Evolutionary conservation across 2,888 invertebrate species (phyloP).

Genomic region (Nemoura dubitans): DNA sequence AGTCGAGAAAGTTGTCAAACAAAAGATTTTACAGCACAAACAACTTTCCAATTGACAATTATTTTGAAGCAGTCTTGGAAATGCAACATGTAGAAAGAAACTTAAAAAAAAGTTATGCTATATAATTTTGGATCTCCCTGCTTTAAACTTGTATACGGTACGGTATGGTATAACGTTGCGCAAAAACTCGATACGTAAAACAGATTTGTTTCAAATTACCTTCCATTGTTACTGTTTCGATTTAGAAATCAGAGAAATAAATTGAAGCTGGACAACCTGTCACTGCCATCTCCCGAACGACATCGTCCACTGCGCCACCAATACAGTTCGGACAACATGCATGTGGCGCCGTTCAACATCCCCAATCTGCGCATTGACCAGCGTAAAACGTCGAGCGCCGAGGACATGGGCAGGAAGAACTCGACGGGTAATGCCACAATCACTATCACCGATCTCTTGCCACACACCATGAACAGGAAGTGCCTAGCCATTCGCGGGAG

Average conservation of each 20-base stretch:
- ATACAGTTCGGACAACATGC: conserved; percentile 87
- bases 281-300: conserved; percentile 79
- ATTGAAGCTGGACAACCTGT: conserved; percentile 83
- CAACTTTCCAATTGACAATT: not conserved
- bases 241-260: conserved; percentile 84
- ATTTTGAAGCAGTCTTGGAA: not conserved
- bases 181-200: not conserved
- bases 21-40: not conserved
- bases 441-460: no score
- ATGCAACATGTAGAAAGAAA: not conserved
- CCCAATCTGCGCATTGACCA: conserved; percentile 88
- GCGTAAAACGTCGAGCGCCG: conserved; percentile 89
- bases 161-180: no score
- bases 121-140: no score
- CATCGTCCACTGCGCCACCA: conserved; percentile 80
- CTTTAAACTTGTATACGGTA: no score
- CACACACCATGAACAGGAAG: no score
- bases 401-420: conserved; percentile 90
- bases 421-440: conserved; percentile 69
- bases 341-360: conserved; percentile 84
- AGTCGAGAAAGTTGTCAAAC: not conserved
- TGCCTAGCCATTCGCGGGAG: no score
- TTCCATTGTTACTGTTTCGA: not conserved
- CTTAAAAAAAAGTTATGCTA: not conserved
- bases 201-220: not conserved